These are phyloP conservation scores for Suncus etruscus DNA, from an alignment of 2,113 vertebrate species.

Conservation along the genomic window DNA sequence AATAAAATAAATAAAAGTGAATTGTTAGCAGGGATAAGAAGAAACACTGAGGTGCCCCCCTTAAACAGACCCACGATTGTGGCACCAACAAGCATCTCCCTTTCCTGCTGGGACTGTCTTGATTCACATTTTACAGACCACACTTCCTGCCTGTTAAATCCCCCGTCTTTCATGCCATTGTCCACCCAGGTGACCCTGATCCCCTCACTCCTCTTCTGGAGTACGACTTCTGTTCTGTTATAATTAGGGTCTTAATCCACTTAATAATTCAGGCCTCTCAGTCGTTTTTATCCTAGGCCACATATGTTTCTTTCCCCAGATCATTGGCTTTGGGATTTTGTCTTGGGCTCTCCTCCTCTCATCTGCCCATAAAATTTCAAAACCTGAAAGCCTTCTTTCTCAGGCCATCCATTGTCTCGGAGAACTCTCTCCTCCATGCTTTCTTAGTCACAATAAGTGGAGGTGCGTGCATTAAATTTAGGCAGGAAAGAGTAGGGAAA, in stretches of 20 bases:
- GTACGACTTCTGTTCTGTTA: neutral
- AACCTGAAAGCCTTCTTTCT: neutral
- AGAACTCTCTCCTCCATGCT: neutral
- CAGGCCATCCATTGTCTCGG: neutral
- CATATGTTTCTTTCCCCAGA: conserved; percentile 6
- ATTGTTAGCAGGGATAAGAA: neutral
- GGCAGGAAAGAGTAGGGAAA: neutral
- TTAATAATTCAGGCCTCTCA: neutral
- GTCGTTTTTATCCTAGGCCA: neutral
- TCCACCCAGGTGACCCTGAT: neutral
- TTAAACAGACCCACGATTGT: neutral
- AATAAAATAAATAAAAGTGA: too few species aligned
- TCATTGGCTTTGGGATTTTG: conserved; percentile 9
- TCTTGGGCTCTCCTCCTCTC: neutral
- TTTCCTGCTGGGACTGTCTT: neutral
- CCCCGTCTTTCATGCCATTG: neutral
- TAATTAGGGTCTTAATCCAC: neutral
- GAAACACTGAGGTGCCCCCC: neutral
- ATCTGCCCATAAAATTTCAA: neutral
- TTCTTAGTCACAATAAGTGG: neutral
- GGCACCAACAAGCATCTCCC: too few species aligned
- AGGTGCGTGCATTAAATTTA: neutral
- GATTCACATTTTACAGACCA: neutral
- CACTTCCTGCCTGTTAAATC: neutral
- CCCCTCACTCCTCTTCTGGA: neutral